Conservation (phyloP, 2,797 vertebrate genomes). For the Anguilla pacifica region DNA sequence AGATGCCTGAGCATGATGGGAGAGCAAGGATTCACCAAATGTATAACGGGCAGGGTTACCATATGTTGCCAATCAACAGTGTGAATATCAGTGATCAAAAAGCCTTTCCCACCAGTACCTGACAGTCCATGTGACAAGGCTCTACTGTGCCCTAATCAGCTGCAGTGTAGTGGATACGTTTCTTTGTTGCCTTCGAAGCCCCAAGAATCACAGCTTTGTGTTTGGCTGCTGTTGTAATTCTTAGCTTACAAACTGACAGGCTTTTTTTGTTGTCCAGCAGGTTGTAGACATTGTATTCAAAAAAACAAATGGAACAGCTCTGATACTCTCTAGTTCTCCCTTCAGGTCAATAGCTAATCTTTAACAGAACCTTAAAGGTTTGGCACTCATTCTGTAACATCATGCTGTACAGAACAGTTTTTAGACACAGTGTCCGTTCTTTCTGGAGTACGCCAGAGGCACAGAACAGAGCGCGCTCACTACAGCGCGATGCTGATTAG, state of each 20-base stretch:
- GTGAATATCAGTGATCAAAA: not conserved
- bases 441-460: not conserved
- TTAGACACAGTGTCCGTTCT: not conserved
- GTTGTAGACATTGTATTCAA: constrained; percentile 7
- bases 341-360: not conserved
- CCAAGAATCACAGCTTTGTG: constrained; percentile 63
- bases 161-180: constrained; percentile 34
- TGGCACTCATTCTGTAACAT: not conserved
- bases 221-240: constrained; percentile 76
- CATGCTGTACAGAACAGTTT: not conserved
- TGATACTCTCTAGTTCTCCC: not conserved
- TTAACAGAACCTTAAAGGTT: not conserved
- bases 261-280: not conserved
- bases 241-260: constrained; percentile 42
- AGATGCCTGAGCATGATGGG: constrained; percentile 24
- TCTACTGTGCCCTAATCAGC: constrained; percentile 25
- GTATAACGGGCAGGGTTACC: constrained; percentile 32
- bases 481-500: not conserved
- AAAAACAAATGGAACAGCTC: not conserved
- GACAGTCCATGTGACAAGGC: too few relatives aligned
- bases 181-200: constrained; percentile 68
- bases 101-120: not conserved
- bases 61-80: not conserved
- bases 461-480: not conserved
- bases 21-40: not conserved